Conservation (phyloP, 1,140 invertebrate species). For the Bombus pascuorum region DNA sequence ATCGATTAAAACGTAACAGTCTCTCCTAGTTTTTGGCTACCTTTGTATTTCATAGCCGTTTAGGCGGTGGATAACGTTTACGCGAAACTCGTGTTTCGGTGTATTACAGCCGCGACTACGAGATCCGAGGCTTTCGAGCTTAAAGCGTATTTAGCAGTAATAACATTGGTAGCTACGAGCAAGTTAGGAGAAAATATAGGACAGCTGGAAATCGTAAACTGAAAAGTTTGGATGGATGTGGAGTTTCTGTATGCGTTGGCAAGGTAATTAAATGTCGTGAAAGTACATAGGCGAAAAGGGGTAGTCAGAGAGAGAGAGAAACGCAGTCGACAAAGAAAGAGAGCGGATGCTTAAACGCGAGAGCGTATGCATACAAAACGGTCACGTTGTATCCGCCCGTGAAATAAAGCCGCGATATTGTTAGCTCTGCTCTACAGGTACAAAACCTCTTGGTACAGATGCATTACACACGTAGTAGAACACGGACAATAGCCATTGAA, state of each 20-base stretch:
- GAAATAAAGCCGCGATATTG: background rate
- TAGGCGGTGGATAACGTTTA: too few species aligned
- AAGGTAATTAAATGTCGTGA: background rate
- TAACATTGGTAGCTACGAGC: background rate
- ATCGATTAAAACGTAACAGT: slow-evolving; percentile 21
- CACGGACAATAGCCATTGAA: background rate
- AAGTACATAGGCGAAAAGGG: background rate
- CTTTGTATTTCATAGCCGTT: background rate
- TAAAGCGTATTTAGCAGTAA: background rate
- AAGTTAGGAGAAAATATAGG: background rate
- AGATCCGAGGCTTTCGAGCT: slow-evolving; percentile 14
- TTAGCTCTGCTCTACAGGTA: slow-evolving; percentile 5
- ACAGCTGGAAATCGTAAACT: background rate
- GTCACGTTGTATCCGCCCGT: background rate
- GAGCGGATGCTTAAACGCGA: background rate
- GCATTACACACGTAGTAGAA: background rate
- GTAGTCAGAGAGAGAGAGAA: background rate
- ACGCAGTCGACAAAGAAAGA: background rate
- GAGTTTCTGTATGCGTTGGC: background rate
- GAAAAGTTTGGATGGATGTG: background rate
- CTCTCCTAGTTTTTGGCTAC: background rate
- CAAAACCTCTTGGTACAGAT: background rate
- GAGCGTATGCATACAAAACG: background rate
- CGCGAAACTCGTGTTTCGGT: background rate
- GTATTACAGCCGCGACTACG: too few species aligned